phyloP scores from a whole-genome alignment of 2,113 vertebrate genomes.

The Empidonax traillii region DNA sequence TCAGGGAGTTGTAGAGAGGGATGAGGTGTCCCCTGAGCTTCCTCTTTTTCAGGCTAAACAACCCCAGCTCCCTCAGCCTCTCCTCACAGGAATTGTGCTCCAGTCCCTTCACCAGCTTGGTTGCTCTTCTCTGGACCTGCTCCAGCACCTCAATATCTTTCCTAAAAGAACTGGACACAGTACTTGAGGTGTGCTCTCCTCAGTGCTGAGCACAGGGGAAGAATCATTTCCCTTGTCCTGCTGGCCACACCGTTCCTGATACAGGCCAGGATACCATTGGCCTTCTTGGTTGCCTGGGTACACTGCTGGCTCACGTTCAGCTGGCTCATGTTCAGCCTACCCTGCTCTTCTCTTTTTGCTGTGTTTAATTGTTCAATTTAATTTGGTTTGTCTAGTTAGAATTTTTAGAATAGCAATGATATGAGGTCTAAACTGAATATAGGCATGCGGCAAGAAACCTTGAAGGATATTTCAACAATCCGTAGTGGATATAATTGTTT shows the following conservation, averaged over 20 bases:
- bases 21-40: not conserved
- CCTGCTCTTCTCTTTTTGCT: not conserved
- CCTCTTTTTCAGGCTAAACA: not conserved
- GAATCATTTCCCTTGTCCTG: not conserved
- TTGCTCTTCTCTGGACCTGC: not conserved
- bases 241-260: not conserved
- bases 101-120: not conserved
- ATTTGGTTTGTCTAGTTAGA: not conserved
- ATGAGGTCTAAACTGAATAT: not conserved
- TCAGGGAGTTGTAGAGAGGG: not conserved
- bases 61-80: not conserved
- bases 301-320: not conserved
- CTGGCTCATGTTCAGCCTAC: not conserved
- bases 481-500: not conserved
- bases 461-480: not conserved
- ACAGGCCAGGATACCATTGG: not conserved
- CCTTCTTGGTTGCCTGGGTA: not conserved
- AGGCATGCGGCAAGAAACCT: not conserved
- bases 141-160: not conserved
- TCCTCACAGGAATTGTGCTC: not conserved
- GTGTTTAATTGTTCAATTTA: not conserved
- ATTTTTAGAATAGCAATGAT: not conserved
- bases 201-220: not conserved
- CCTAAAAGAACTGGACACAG: not conserved
- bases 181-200: not conserved